Conservation (phyloP, 2,797 vertebrate genomes). For the Micromesistius poutassou region DNA sequence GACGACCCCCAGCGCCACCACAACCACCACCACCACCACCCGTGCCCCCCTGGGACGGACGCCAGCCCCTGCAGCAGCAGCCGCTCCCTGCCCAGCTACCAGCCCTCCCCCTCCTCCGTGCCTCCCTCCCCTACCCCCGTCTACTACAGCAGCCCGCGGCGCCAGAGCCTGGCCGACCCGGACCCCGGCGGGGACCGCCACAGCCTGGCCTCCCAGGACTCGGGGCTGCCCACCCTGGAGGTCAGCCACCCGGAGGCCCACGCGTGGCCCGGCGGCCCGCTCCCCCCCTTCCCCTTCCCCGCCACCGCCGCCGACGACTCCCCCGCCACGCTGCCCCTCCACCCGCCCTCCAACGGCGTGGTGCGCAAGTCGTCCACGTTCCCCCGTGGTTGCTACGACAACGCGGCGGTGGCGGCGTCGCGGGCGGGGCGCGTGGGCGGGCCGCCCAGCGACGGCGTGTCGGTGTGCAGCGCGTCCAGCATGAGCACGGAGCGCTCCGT, state of each 20-base stretch:
- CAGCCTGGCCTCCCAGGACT: slow-evolving; percentile 86
- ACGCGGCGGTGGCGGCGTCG: slow-evolving; percentile 52
- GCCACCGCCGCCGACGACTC: slow-evolving; percentile 26
- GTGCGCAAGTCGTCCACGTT: slow-evolving; percentile 85
- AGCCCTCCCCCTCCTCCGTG: slow-evolving; percentile 48
- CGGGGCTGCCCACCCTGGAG: slow-evolving; percentile 90
- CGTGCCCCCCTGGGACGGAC: slow-evolving; percentile 23
- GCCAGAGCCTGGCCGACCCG: slow-evolving; percentile 30
- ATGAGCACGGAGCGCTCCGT: slow-evolving; percentile 87
- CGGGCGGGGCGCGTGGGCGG: slow-evolving; percentile 25
- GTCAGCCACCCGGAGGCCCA: slow-evolving; percentile 82
- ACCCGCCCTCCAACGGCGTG: slow-evolving; percentile 47
- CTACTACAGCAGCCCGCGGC: slow-evolving; percentile 50
- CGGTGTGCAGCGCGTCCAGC: slow-evolving; percentile 87
- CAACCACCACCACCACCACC: slow-evolving; percentile 49
- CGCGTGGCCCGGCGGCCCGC: slow-evolving; percentile 57
- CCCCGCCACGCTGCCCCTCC: slow-evolving; percentile 70
- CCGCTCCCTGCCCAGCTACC: slow-evolving; percentile 48
- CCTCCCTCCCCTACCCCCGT: slow-evolving; percentile 45
- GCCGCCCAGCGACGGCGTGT: slow-evolving; percentile 83
- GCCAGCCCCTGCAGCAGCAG: slow-evolving; percentile 10
- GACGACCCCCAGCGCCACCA: slow-evolving; percentile 29
- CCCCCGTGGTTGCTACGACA: slow-evolving; percentile 81
- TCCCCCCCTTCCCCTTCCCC: slow-evolving; percentile 37
- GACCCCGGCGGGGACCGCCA: slow-evolving; percentile 69